Conservation (phyloP, 2,888 invertebrate species). For the Callimorpha dominula region DNA sequence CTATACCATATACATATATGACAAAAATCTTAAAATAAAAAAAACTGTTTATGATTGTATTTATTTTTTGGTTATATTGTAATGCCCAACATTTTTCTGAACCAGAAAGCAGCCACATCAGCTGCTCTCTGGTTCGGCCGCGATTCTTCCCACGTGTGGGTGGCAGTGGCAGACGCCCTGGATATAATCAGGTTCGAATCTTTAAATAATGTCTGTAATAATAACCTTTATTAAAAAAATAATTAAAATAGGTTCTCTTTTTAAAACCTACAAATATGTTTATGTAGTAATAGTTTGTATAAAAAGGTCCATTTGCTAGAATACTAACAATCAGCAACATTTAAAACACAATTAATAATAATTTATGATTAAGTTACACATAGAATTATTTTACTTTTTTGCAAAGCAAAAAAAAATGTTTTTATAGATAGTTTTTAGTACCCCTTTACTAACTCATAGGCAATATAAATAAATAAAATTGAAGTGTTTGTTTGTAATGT, state of each 20-base stretch:
- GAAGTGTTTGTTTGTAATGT: too few species aligned
- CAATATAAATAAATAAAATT: too few species aligned
- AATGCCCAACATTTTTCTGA: slow-evolving; percentile 15
- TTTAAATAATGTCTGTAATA: neutral
- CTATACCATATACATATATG: too few species aligned
- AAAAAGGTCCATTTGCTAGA: too few species aligned
- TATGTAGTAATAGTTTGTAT: too few species aligned
- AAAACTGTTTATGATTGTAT: neutral
- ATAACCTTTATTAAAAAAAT: neutral
- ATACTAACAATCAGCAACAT: too few species aligned
- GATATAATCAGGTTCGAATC: slow-evolving; percentile 18
- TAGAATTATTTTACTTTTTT: too few species aligned
- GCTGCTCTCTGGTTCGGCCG: slow-evolving; percentile 22
- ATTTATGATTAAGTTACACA: too few species aligned
- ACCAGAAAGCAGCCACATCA: slow-evolving; percentile 30
- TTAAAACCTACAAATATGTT: neutral
- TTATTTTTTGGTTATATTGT: neutral
- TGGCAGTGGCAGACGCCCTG: slow-evolving; percentile 19
- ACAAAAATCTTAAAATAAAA: neutral
- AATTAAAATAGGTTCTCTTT: neutral
- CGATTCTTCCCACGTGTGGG: slow-evolving; percentile 2
- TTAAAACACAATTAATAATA: too few species aligned
- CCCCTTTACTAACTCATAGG: too few species aligned
- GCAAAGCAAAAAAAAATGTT: too few species aligned
- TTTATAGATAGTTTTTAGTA: too few species aligned